phyloP scores from a whole-genome alignment of 1,140 invertebrate genomes.

The Gyrodactylus bullatarudis region DNA sequence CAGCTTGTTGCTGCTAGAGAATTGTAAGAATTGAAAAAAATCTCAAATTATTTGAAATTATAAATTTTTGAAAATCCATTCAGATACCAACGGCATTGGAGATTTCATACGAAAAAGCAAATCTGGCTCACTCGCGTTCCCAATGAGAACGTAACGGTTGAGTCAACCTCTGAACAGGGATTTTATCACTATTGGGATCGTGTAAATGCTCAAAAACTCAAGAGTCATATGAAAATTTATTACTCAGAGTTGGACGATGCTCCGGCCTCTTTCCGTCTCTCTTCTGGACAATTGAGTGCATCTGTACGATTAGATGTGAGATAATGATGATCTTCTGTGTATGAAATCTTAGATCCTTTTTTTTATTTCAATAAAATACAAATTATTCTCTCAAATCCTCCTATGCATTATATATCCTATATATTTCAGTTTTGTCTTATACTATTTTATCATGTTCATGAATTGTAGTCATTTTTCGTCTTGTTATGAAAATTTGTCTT shows the following conservation, averaged over 20 bases:
- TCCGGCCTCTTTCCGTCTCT: background rate
- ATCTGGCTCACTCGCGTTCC: background rate
- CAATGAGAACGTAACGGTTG: background rate
- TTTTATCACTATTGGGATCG: background rate
- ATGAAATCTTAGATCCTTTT: too few species aligned
- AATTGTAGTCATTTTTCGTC: too few species aligned
- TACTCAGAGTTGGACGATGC: background rate
- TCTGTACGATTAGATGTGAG: background rate
- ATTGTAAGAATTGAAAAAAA: background rate
- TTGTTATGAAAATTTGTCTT: too few species aligned
- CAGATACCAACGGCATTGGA: background rate
- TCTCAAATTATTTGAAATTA: too few species aligned
- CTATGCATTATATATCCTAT: too few species aligned
- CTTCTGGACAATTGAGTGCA: background rate
- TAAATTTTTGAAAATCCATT: too few species aligned
- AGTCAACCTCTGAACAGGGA: background rate
- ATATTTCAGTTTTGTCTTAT: too few species aligned
- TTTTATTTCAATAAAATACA: too few species aligned
- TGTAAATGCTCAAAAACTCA: background rate
- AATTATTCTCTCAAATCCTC: too few species aligned
- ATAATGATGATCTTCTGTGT: too few species aligned
- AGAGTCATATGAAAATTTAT: background rate
- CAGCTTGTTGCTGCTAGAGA: conserved; percentile 2
- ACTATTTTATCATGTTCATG: too few species aligned
- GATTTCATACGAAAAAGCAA: background rate